Base-by-base conservation (phyloP, 2,888 invertebrate genomes). In the Protophormia terraenovae region DNA sequence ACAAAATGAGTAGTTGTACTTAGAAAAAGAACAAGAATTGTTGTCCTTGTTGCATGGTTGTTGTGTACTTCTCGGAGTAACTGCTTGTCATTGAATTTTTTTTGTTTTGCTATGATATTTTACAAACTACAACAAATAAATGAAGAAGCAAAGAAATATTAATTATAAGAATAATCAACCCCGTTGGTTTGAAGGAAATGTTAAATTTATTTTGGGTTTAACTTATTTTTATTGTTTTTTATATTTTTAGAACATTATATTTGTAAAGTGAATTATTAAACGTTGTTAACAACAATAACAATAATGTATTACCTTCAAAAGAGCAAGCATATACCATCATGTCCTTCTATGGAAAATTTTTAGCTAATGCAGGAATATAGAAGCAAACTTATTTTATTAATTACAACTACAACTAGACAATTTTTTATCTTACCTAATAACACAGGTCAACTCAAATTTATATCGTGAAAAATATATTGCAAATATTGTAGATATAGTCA, bases 1-100 rank as follows among this genome's bases (percentile, higher is more conserved):
- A 14, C 0, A 24, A 32, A 32, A 72, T 29, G 16, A 35, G 5
- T 27, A 35, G 60, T 35, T 62, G 73, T 73, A 45, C 47, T 35
- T 12, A 45, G 0, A 32, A 55, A 22, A 72, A 53, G 50, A 79
- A 72, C 14, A 72, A 79, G 32, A 41, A 38, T 32, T 72, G n/a
- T 45, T 71, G 72, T 72, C 72, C 79, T 79, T 79, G 79, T 55
- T 24, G 55, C 14, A 64, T 64, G 62, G 32, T 27, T 38, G 32
- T 60, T 58, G 58, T 58, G 14, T 16, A 29, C 10, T 38, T 22
- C 16, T 16, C 32, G 45, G 32, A 24, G 32, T 64, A 55, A 4
- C 41, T 45, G 32, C 14, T n/a, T 60, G 47, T 60, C 47, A 73
- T 62, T 47, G 19, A 10, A 55, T 24, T 50, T 64, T 64, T 67